A percentile compares a stretch with the other conserved stretches of the same genome.
These are phyloP conservation scores for Lepidurus couesii DNA, from an alignment of 1,140 invertebrate species.

Conservation along the genomic window DNA sequence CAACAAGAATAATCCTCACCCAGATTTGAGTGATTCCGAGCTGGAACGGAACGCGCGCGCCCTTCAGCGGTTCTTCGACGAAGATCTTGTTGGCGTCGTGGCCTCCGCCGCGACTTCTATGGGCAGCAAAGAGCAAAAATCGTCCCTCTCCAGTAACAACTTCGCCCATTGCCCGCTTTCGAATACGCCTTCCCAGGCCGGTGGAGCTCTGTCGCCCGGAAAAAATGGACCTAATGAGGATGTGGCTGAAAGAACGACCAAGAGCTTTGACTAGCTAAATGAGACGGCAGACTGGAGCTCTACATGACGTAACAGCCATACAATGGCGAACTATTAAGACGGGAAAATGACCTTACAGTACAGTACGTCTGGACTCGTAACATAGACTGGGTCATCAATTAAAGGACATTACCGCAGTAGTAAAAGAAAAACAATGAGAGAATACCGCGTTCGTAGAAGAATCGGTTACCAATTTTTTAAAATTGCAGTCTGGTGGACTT, in stretches of 20 bases:
- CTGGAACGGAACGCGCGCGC: conserved; percentile 33
- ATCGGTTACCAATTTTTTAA: neutral
- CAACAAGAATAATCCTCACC: conserved; percentile 95
- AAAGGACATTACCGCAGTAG: neutral
- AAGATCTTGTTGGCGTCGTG: conserved; percentile 23
- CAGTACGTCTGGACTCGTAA: neutral
- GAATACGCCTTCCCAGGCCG: neutral
- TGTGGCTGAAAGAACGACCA: neutral
- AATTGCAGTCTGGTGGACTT: neutral
- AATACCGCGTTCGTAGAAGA: neutral
- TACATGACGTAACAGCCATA: neutral
- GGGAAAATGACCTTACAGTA: neutral
- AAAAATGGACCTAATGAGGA: conserved; percentile 3
- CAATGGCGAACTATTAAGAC: neutral
- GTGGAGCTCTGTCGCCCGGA: neutral
- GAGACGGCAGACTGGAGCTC: neutral
- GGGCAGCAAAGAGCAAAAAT: conserved; percentile 4
- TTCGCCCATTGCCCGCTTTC: neutral
- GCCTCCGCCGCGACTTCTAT: neutral
- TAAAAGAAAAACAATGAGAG: neutral
- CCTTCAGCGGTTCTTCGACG: conserved; percentile 26
- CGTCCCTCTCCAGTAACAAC: neutral
- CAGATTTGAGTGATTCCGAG: conserved; percentile 86
- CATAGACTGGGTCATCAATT: neutral
- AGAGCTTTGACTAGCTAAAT: conserved; percentile 5